Evolutionary conservation across 2,797 vertebrate genomes (phyloP).

Genomic region (Poliocrania exsul): DNA sequence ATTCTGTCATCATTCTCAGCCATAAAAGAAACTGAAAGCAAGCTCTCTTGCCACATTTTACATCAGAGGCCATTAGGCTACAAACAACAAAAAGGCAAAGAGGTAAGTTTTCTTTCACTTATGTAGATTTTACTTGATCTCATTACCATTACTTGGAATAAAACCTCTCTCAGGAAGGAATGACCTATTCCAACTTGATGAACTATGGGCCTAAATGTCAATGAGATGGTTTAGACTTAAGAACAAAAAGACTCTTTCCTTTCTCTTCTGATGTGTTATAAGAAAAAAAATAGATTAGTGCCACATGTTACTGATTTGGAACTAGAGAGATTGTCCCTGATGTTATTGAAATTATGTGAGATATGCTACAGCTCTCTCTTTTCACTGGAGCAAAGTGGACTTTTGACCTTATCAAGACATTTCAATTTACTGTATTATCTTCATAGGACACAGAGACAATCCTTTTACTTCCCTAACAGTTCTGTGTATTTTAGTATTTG

Average conservation of each 20-base stretch:
- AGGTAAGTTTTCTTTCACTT: background rate
- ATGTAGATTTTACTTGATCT: background rate
- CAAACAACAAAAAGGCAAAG: background rate
- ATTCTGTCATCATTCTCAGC: background rate
- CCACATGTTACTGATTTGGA: background rate
- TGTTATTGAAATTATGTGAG: background rate
- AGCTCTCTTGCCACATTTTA: background rate
- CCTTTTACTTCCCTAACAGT: background rate
- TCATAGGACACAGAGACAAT: background rate
- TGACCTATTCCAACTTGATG: background rate
- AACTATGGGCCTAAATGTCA: background rate
- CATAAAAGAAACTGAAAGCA: background rate
- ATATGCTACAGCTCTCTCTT: background rate
- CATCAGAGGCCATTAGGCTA: background rate
- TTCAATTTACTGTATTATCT: background rate
- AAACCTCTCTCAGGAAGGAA: background rate
- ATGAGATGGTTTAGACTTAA: background rate
- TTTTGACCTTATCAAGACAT: background rate
- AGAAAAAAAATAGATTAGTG: background rate
- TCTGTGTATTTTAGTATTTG: background rate
- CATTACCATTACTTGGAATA: background rate
- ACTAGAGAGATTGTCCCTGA: background rate
- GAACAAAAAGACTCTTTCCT: background rate
- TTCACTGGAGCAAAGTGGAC: background rate
- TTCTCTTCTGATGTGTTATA: background rate